Percentiles rank a stretch among this genome's conserved stretches.
phyloP scores from a whole-genome alignment of 2,113 vertebrate species.

The Halichoeres trimaculatus region DNA sequence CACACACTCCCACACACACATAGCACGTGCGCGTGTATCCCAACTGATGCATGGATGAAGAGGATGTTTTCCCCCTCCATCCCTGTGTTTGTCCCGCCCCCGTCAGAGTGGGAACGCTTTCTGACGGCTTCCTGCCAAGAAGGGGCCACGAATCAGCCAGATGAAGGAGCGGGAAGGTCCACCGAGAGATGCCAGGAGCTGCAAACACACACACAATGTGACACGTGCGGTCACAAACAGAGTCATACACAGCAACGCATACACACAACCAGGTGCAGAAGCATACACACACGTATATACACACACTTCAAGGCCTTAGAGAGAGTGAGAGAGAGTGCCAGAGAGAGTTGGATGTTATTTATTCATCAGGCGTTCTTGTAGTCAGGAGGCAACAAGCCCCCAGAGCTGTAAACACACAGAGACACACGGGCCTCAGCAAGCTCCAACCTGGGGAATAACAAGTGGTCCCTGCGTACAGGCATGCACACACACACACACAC shows the following conservation, averaged over 20 bases:
- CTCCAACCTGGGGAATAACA: conserved; percentile 84
- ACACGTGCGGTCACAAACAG: conserved; percentile 64
- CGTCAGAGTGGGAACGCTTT: conserved; percentile 73
- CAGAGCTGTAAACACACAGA: conserved; percentile 85
- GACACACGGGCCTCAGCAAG: conserved; percentile 70
- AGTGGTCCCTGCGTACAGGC: conserved; percentile 75
- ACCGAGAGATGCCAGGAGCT: conserved; percentile 72
- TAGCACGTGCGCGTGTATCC: conserved; percentile 53
- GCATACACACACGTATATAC: conserved; percentile 13
- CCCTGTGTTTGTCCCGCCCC: conserved; percentile 80
- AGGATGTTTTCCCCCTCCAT: conserved; percentile 77
- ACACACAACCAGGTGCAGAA: conserved; percentile 23
- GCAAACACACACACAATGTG: conserved; percentile 59
- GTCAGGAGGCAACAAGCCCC: conserved; percentile 83
- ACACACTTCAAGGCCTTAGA: conserved; percentile 72
- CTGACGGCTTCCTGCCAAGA: conserved; percentile 79
- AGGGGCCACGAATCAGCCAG: conserved; percentile 72
- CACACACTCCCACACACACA: conserved; percentile 17
- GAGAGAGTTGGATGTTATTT: conserved; percentile 84
- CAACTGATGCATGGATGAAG: conserved; percentile 85
- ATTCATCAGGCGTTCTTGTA: conserved; percentile 84
- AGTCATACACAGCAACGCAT: conserved; percentile 20
- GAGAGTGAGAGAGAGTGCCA: conserved; percentile 61
- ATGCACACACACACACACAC: conserved; percentile 47
- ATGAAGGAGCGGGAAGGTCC: conserved; percentile 75